These are phyloP conservation scores for Oligia latruncula DNA, from an alignment of 2,888 invertebrate genomes.

Conservation along the genomic window DNA sequence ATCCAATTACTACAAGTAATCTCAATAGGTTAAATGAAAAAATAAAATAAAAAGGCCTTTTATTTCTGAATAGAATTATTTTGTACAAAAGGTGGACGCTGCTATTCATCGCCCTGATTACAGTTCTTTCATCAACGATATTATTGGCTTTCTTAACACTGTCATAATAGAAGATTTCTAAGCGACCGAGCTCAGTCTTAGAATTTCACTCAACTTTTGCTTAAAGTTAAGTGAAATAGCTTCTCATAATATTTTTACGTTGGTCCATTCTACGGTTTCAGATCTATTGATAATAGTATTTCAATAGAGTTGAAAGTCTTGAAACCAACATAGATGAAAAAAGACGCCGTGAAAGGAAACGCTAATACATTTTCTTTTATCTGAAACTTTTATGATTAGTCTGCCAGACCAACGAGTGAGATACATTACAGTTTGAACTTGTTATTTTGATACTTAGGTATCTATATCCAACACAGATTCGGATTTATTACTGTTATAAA, in stretches of 20 bases:
- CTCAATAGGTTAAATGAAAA: constrained; percentile 3
- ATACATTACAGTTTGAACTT: not conserved
- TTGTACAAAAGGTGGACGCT: constrained; percentile 9
- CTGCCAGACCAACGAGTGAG: not conserved
- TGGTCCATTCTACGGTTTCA: not conserved
- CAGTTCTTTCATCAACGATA: constrained; percentile 36
- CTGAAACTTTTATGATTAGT: constrained; percentile 1
- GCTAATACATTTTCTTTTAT: constrained; percentile 8
- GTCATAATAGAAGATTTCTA: constrained; percentile 27
- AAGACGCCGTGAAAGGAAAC: not conserved
- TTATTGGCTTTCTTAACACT: constrained; percentile 38
- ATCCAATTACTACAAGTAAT: constrained; percentile 23
- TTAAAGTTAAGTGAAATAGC: constrained; percentile 1
- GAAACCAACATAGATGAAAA: constrained; percentile 14
- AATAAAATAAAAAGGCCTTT: not conserved
- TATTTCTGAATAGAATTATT: constrained; percentile 23
- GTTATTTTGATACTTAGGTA: not conserved
- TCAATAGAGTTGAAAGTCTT: constrained; percentile 10
- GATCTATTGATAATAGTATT: constrained; percentile 3
- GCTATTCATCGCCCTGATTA: constrained; percentile 33
- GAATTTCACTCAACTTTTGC: constrained; percentile 22
- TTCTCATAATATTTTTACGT: constrained; percentile 11
- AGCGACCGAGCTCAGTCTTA: constrained; percentile 1
- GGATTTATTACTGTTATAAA: not conserved
- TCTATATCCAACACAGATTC: not conserved